phyloP scores from a whole-genome alignment of 2,888 invertebrate genomes.

The Gandaritis pyraliata region DNA sequence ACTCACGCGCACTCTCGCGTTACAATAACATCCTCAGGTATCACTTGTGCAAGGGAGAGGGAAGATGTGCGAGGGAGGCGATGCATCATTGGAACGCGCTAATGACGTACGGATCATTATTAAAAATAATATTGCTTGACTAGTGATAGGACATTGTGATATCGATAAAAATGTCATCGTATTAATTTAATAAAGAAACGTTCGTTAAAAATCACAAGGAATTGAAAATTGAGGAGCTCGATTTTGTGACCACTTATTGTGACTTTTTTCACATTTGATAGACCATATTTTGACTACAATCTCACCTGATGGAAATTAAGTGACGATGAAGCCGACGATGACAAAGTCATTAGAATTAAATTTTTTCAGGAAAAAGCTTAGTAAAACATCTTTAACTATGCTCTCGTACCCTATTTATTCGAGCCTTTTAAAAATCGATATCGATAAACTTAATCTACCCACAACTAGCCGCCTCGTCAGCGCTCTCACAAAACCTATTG shows the following conservation, averaged over 20 bases:
- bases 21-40: constrained; percentile 58
- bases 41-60: constrained; percentile 45
- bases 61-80: constrained; percentile 42
- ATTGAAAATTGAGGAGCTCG: no score
- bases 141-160: constrained; percentile 42
- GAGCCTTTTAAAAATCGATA: constrained; percentile 10
- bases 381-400: no score
- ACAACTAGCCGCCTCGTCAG: constrained; percentile 54
- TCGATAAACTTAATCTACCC: constrained; percentile 33
- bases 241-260: no score
- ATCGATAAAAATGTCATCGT: neutral
- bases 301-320: no score
- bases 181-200: no score
- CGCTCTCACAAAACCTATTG: constrained; percentile 64
- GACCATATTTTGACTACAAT: no score
- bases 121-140: constrained; percentile 49
- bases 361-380: no score
- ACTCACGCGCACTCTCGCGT: constrained; percentile 50
- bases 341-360: no score
- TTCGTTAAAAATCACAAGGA: no score
- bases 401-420: no score
- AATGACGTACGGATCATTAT: constrained; percentile 65
- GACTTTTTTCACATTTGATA: no score
- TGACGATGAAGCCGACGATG: no score
- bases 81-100: constrained; percentile 41